Evolutionary conservation across 2,797 vertebrate genomes (phyloP).

Genomic region (Nasua narica): DNA sequence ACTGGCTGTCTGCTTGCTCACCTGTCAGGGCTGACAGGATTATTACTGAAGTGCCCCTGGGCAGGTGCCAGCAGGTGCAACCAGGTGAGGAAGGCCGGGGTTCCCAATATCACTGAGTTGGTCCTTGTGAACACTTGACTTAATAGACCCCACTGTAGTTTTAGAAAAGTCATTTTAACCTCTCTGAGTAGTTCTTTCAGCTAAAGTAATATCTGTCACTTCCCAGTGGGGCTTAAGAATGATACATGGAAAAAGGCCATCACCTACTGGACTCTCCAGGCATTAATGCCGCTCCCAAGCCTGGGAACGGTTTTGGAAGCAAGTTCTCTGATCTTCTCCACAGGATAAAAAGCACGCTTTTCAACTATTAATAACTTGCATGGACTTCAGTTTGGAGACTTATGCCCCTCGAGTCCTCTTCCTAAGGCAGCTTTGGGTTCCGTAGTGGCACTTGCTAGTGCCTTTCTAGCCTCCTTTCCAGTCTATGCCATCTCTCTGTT

Average conservation of each 20-base stretch:
- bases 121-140: background rate
- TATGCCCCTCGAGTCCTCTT: background rate
- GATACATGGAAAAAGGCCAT: background rate
- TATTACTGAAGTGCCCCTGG: background rate
- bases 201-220: background rate
- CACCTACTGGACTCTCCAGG: background rate
- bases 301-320: background rate
- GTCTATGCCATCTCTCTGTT: background rate
- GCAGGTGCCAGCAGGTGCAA: background rate
- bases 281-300: background rate
- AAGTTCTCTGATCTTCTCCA: background rate
- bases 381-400: background rate
- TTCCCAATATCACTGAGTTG: background rate
- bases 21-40: background rate
- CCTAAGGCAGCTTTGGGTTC: background rate
- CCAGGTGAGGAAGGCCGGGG: background rate
- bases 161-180: constrained; percentile 19
- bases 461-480: background rate
- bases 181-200: background rate
- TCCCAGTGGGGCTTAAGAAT: background rate
- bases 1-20: background rate
- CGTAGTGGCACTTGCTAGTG: background rate
- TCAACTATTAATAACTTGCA: background rate
- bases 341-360: background rate
- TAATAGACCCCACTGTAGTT: background rate